phyloP scores from a whole-genome alignment of 2,888 invertebrate genomes.

The Stenotaenia linearis region DNA sequence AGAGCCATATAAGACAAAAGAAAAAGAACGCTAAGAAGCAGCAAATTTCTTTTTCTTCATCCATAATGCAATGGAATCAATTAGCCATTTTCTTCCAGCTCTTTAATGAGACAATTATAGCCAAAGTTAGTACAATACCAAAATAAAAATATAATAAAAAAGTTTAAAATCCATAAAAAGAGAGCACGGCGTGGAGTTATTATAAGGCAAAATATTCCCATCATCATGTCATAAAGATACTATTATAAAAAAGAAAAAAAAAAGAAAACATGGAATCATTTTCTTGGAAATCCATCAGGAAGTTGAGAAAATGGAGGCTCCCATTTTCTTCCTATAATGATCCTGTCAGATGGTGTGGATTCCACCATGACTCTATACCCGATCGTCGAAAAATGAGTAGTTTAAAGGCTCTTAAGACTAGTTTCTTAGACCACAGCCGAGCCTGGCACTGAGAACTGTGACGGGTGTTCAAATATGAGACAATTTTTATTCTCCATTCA shows the following conservation, averaged over 20 bases:
- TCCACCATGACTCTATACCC: neutral
- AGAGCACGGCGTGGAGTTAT: neutral
- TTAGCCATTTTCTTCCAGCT: conserved; percentile 26
- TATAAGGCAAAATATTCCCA: neutral
- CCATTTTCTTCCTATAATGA: neutral
- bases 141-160: conserved; percentile 30
- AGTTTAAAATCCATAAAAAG: conserved; percentile 1
- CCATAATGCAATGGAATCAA: conserved; percentile 36
- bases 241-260: neutral
- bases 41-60: conserved; percentile 3
- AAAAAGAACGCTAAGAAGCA: neutral
- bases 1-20: neutral
- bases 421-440: neutral
- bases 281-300: conserved; percentile 10
- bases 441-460: neutral
- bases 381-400: conserved; percentile 13
- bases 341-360: conserved; percentile 24
- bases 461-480: conserved; percentile 24
- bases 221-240: neutral
- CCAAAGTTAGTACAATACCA: neutral
- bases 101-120: conserved; percentile 15
- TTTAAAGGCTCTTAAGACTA: conserved; percentile 16
- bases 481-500: conserved; percentile 22
- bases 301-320: conserved; percentile 2
- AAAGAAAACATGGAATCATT: neutral